phyloP scores from a whole-genome alignment of 2,113 vertebrate species.

The Tupaia tana region DNA sequence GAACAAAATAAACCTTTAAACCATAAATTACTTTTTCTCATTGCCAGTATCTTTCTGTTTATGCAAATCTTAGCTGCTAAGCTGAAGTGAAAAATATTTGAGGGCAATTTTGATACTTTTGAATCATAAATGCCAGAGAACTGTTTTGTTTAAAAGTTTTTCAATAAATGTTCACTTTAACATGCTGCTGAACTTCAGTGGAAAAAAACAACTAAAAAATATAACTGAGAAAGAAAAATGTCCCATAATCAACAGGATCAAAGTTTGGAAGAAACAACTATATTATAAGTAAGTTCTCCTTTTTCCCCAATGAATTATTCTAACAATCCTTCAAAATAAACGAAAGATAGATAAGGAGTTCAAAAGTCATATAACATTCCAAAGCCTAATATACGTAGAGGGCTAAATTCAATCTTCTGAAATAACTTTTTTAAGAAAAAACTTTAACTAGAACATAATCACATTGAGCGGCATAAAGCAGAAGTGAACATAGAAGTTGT shows the following conservation, averaged over 20 bases:
- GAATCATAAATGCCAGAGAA: slow-evolving; percentile 9
- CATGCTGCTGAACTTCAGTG: slow-evolving; percentile 59
- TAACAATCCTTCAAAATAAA: slow-evolving; percentile 57
- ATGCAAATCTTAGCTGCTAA: neutral
- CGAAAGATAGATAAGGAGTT: slow-evolving; percentile 56
- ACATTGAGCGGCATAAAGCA: slow-evolving; percentile 81
- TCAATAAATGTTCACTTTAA: slow-evolving; percentile 18
- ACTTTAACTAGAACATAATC: slow-evolving; percentile 82
- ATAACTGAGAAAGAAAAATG: slow-evolving; percentile 73
- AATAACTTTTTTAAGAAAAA: slow-evolving; percentile 75
- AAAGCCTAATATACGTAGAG: slow-evolving; percentile 60
- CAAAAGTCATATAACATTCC: slow-evolving; percentile 31
- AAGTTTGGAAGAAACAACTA: slow-evolving; percentile 76
- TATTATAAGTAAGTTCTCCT: neutral
- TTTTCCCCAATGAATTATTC: slow-evolving; percentile 32
- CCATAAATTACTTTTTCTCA: neutral
- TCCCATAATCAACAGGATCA: slow-evolving; percentile 61
- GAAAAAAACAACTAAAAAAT: slow-evolving; percentile 57
- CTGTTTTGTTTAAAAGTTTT: neutral
- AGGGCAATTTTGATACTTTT: neutral
- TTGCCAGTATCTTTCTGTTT: neutral
- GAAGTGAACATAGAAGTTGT: slow-evolving; percentile 81
- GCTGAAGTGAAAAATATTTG: neutral
- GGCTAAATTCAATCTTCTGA: slow-evolving; percentile 68
- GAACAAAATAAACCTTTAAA: neutral